These are phyloP conservation scores for Scopus umbretta DNA, from an alignment of 2,113 vertebrate genomes.

Conservation along the genomic window DNA sequence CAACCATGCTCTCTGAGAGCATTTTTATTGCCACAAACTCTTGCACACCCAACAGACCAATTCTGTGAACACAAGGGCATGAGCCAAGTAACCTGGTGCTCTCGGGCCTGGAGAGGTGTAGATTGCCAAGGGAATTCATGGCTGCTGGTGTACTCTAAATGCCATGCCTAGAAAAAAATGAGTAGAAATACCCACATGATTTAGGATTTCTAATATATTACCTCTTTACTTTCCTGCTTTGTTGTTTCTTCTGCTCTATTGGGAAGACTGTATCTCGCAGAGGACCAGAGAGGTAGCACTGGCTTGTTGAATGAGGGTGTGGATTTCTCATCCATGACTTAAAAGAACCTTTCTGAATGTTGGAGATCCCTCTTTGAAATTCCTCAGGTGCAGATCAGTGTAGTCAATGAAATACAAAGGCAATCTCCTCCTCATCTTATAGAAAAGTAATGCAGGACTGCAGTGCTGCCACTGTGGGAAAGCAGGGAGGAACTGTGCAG, in stretches of 20 bases:
- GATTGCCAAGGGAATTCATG: not conserved
- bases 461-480: not conserved
- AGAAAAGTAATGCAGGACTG: not conserved
- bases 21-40: not conserved
- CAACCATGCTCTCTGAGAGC: accelerated
- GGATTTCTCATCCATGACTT: not conserved
- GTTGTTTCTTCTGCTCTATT: not conserved
- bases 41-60: not conserved
- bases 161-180: not conserved
- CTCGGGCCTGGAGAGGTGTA: not conserved
- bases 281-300: not conserved
- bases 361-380: not conserved
- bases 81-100: not conserved
- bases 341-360: not conserved
- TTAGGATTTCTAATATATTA: not conserved
- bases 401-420: not conserved
- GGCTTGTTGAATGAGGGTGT: not conserved
- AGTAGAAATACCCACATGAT: not conserved
- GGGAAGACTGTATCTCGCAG: not conserved
- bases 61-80: not conserved
- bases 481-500: not conserved
- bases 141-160: not conserved
- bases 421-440: not conserved
- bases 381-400: not conserved
- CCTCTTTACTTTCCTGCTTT: not conserved